Evolutionary conservation across 1,140 invertebrate species (phyloP).

Genomic region (Pentalonia nigronervosa): DNA sequence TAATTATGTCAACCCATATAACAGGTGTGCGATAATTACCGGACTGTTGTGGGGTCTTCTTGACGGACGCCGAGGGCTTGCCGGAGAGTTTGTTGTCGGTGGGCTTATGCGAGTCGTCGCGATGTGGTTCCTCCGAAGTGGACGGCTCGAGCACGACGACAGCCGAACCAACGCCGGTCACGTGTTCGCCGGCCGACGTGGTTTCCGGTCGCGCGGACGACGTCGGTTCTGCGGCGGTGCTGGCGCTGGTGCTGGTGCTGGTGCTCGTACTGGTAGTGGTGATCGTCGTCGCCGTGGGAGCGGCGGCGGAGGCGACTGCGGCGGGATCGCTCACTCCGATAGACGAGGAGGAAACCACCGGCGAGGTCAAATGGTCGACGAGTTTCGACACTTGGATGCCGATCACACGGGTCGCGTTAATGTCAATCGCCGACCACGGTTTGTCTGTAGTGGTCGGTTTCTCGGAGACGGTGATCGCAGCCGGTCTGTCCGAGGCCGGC

Average conservation of each 20-base stretch:
- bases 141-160: slow-evolving; percentile 61
- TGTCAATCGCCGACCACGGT: slow-evolving; percentile 57
- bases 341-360: slow-evolving; percentile 59
- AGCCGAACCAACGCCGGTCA: slow-evolving; percentile 63
- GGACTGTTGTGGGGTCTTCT: slow-evolving; percentile 34
- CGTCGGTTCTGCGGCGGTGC: slow-evolving; percentile 26
- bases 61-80: slow-evolving; percentile 15
- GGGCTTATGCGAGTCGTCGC: slow-evolving; percentile 60
- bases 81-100: slow-evolving; percentile 43
- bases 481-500: background rate
- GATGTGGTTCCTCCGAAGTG: slow-evolving; percentile 58
- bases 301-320: slow-evolving; percentile 62
- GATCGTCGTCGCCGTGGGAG: slow-evolving; percentile 63
- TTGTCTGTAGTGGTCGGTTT: slow-evolving; percentile 61
- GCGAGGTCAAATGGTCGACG: background rate
- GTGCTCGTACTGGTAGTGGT: slow-evolving; percentile 42
- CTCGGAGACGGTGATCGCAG: background rate
- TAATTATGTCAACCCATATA: too few relatives aligned
- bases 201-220: slow-evolving; percentile 61
- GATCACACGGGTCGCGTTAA: slow-evolving; percentile 60
- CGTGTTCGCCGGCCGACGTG: slow-evolving; percentile 62
- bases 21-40: background rate
- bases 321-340: slow-evolving; percentile 38
- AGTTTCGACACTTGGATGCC: slow-evolving; percentile 40
- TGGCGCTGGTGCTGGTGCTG: background rate